Conservation (phyloP, 2,797 vertebrate genomes). For the Micrastur ruficollis region DNA sequence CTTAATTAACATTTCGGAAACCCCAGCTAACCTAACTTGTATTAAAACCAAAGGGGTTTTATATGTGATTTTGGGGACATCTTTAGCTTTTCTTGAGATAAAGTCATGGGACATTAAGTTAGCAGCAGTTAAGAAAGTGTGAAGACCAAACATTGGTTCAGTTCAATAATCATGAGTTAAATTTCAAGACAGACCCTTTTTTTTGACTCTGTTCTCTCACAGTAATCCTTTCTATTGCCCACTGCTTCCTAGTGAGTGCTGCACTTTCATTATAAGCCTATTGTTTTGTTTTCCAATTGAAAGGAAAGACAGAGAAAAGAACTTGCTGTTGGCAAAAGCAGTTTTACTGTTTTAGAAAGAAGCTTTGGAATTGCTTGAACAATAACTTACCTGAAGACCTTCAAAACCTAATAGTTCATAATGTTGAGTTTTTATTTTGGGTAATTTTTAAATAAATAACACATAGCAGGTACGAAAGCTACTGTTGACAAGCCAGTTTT, state of each 20-base stretch:
- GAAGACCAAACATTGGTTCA: background rate
- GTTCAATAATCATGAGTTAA: constrained; percentile 8
- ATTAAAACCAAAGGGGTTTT: background rate
- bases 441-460: background rate
- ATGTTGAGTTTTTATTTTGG: background rate
- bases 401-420: background rate
- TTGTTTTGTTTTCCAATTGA: background rate
- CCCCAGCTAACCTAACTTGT: background rate
- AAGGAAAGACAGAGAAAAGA: background rate
- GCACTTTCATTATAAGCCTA: background rate
- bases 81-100: background rate
- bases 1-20: background rate
- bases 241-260: constrained; percentile 34
- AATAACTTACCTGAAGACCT: background rate
- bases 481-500: background rate
- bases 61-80: background rate
- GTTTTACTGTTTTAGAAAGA: background rate
- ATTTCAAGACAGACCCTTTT: constrained; percentile 19
- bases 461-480: background rate
- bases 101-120: background rate
- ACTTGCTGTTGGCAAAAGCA: background rate
- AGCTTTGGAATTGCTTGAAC: background rate
- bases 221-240: constrained; percentile 24
- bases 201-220: constrained; percentile 10
- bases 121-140: background rate